A percentile compares a stretch with the other conserved stretches of the same genome.
Conservation (phyloP, 2,797 vertebrate genomes). For the Emys orbicularis region DNA sequence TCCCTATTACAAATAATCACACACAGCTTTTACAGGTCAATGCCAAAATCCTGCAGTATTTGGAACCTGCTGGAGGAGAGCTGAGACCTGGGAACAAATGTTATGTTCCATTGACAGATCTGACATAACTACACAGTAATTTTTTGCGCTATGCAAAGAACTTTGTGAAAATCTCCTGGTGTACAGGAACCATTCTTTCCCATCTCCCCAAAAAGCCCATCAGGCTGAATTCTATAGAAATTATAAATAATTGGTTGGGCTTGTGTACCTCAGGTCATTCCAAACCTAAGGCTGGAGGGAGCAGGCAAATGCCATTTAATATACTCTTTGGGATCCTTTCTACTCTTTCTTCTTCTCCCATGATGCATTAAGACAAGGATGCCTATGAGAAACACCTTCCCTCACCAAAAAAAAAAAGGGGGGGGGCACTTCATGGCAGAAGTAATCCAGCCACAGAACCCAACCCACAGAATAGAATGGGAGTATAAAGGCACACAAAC, state of each 20-base stretch:
- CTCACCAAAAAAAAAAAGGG: too few relatives aligned
- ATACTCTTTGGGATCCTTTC: not conserved
- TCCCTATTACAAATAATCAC: not conserved
- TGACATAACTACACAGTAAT: conserved; percentile 12
- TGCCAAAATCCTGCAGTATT: not conserved
- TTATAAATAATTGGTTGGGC: conserved; percentile 16
- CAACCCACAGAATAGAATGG: not conserved
- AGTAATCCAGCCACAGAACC: not conserved
- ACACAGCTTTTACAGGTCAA: not conserved
- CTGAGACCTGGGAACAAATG: conserved; percentile 31
- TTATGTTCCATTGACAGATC: not conserved
- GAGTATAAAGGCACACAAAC: not conserved
- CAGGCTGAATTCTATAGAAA: conserved; percentile 42
- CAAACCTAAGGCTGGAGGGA: conserved; percentile 34
- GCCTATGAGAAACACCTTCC: not conserved
- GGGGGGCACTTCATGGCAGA: not conserved
- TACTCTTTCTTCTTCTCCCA: not conserved
- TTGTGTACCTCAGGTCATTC: not conserved
- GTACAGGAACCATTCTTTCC: not conserved
- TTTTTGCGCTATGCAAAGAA: not conserved
- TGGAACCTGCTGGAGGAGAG: conserved; percentile 16
- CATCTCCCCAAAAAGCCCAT: not conserved
- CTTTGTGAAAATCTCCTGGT: not conserved
- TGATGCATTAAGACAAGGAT: not conserved
- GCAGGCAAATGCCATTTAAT: conserved; percentile 55